phyloP scores from a whole-genome alignment of 2,888 invertebrate genomes.

The Celastrina argiolus region DNA sequence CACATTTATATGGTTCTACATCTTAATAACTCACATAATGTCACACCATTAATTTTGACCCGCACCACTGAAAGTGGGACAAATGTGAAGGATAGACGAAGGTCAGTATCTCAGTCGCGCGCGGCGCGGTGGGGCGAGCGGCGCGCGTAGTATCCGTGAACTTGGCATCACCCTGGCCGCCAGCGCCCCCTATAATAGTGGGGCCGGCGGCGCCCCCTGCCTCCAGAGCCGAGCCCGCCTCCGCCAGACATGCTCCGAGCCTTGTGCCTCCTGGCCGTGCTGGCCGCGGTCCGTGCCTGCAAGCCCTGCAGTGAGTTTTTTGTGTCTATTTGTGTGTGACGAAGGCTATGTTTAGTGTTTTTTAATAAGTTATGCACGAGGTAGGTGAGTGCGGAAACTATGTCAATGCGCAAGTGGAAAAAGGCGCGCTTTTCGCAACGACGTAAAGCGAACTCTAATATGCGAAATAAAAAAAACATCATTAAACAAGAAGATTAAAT shows the following conservation, averaged over 20 bases:
- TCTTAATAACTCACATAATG: neutral
- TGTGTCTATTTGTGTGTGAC: constrained; percentile 17
- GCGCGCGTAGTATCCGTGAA: constrained; percentile 70
- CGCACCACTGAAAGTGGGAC: constrained; percentile 4
- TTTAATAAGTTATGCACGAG: neutral
- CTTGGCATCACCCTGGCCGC: constrained; percentile 73
- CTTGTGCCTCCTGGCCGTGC: constrained; percentile 58
- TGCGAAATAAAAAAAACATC: too few species aligned
- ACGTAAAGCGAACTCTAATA: too few species aligned
- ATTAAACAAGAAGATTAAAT: too few species aligned
- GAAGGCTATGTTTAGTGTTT: neutral
- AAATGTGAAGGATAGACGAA: constrained; percentile 40
- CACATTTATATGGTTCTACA: neutral
- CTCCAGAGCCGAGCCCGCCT: constrained; percentile 65
- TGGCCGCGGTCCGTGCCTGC: constrained; percentile 58
- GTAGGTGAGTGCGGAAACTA: neutral
- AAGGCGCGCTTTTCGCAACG: too few species aligned
- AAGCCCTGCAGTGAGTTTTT: constrained; percentile 70
- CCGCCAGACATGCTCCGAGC: constrained; percentile 71
- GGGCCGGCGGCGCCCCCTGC: constrained; percentile 69
- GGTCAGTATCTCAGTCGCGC: constrained; percentile 53
- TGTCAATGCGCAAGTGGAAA: neutral
- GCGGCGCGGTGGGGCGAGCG: constrained; percentile 30
- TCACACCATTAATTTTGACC: constrained; percentile 7
- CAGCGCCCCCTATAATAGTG: constrained; percentile 75